Conservation (phyloP, 2,797 vertebrate species). For the Hoplostethus atlanticus region DNA sequence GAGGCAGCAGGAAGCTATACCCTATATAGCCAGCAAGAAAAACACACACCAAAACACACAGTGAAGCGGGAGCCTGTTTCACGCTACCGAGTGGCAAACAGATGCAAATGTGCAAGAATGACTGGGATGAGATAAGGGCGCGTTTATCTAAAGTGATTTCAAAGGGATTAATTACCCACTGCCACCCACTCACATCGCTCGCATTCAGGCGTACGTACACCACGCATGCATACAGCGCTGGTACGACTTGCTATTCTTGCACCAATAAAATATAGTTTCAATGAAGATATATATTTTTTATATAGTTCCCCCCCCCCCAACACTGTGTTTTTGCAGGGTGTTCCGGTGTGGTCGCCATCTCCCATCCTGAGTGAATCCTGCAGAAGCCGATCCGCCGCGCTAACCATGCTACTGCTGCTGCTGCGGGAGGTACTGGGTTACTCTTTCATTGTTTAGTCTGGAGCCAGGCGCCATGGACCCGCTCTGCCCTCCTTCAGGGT, state of each 20-base stretch:
- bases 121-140: slow-evolving; percentile 24
- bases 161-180: slow-evolving; percentile 54
- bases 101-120: slow-evolving; percentile 19
- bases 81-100: slow-evolving; percentile 8
- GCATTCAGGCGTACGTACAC: background rate
- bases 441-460: too few species aligned
- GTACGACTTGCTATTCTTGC: slow-evolving; percentile 23
- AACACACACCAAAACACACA: background rate
- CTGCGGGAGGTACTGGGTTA: too few species aligned
- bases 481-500: too few species aligned
- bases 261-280: slow-evolving; percentile 4
- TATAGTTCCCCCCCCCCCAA: background rate
- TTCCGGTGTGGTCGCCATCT: too few species aligned
- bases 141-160: slow-evolving; percentile 55
- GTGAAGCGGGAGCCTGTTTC: background rate
- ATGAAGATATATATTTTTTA: background rate
- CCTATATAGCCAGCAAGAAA: background rate
- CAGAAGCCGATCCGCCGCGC: too few species aligned
- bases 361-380: too few species aligned
- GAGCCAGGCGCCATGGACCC: too few species aligned
- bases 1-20: slow-evolving; percentile 11
- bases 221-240: slow-evolving; percentile 15
- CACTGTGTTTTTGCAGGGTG: background rate
- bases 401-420: too few species aligned
- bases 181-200: slow-evolving; percentile 17